Evolutionary conservation across 2,113 vertebrate genomes (phyloP).

Genomic region (Mormoops blainvillei): DNA sequence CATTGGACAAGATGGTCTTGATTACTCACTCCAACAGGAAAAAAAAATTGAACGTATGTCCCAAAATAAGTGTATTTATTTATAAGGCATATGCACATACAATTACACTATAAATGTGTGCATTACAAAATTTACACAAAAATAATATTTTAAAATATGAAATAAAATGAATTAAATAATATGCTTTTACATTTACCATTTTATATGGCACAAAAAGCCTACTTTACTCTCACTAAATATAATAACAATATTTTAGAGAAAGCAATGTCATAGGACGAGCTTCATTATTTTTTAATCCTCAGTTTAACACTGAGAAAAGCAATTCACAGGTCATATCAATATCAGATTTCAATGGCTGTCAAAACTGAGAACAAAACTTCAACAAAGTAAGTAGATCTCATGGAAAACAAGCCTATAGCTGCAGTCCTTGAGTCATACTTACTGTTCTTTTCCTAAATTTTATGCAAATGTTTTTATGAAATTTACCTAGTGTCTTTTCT

Average conservation of each 20-base stretch:
- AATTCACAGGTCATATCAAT: background rate
- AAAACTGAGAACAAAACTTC: constrained; percentile 4
- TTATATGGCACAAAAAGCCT: background rate
- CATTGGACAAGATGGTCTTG: background rate
- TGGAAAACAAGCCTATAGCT: background rate
- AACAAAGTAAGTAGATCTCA: background rate
- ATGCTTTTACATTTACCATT: background rate
- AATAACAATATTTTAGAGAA: background rate
- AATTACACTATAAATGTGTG: background rate
- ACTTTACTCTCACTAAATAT: background rate
- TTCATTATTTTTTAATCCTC: constrained; percentile 26
- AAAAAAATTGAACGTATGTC: background rate
- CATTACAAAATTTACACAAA: background rate
- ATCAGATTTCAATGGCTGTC: background rate
- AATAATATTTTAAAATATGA: background rate
- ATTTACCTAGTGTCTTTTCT: background rate
- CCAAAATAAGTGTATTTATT: background rate
- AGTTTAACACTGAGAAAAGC: constrained; percentile 16
- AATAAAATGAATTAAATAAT: constrained; percentile 12
- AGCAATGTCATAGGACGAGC: background rate
- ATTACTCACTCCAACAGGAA: background rate
- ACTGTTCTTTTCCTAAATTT: background rate
- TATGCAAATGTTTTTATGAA: background rate
- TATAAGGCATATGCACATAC: background rate
- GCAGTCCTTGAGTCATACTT: background rate